phyloP scores from a whole-genome alignment of 2,797 vertebrate genomes.

The Sebastes paucispinis region DNA sequence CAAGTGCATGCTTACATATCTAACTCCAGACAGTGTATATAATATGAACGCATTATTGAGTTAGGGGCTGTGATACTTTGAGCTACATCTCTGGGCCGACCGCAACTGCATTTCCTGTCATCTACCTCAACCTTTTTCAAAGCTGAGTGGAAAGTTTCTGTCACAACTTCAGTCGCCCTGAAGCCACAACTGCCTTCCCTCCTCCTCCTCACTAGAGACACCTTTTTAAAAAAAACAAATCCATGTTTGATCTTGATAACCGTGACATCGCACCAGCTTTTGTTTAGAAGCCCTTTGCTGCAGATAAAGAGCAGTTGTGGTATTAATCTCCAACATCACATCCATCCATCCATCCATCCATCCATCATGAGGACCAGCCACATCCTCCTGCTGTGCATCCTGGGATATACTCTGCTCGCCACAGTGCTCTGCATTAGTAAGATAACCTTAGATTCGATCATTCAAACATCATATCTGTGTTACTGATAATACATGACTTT shows the following conservation, averaged over 20 bases:
- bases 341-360: neutral
- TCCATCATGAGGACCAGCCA: conserved; percentile 46
- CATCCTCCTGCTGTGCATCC: conserved; percentile 58
- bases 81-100: neutral
- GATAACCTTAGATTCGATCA: rapidly evolving
- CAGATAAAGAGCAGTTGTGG: neutral
- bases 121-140: neutral
- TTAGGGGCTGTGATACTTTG: neutral
- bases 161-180: neutral
- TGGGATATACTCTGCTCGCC: conserved; percentile 45
- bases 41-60: no score
- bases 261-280: rapidly evolving
- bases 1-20: no score
- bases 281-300: neutral
- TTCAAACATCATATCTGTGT: neutral
- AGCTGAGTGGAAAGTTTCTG: conserved; percentile 35
- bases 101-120: conserved; percentile 37
- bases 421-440: conserved; percentile 44
- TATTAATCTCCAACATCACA: neutral
- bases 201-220: neutral
- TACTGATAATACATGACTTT: rapidly evolving
- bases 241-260: conserved; percentile 18
- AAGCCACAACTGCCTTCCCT: conserved; percentile 25
- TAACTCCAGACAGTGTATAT: no score
- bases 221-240: no score